Percentiles rank a stretch among this genome's conserved stretches.
Conservation (phyloP, 2,888 invertebrate species). For the Epinotia nisella region DNA sequence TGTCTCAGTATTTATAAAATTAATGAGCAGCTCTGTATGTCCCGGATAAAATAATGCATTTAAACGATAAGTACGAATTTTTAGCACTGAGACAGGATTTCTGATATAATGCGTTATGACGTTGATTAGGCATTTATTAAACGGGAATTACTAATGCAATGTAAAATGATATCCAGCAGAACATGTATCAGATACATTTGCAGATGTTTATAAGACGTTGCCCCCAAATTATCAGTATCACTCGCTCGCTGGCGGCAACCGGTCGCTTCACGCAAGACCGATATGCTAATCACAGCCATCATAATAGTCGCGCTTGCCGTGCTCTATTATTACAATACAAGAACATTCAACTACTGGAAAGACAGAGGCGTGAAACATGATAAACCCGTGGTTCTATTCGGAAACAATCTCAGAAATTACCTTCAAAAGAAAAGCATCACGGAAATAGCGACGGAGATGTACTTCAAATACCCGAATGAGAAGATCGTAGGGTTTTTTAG, state of each 20-base stretch:
- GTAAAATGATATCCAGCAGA: background rate
- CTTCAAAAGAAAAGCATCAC: slow-evolving; percentile 56
- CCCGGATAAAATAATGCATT: background rate
- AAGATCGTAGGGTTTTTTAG: slow-evolving; percentile 63
- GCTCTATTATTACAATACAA: slow-evolving; percentile 61
- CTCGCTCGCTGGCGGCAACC: background rate
- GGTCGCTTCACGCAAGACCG: background rate
- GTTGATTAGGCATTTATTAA: background rate
- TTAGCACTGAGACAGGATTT: background rate
- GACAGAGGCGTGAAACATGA: slow-evolving; percentile 63
- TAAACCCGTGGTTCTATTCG: slow-evolving; percentile 58
- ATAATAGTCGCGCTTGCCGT: slow-evolving; percentile 48
- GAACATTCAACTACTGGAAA: slow-evolving; percentile 62
- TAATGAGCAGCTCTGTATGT: background rate
- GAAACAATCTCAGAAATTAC: slow-evolving; percentile 54
- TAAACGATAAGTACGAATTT: background rate
- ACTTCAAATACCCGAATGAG: slow-evolving; percentile 64
- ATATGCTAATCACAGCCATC: slow-evolving; percentile 29
- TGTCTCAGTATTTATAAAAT: too few relatives aligned
- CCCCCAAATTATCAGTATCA: background rate
- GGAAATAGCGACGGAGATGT: slow-evolving; percentile 56
- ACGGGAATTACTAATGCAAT: background rate
- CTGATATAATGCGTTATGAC: background rate
- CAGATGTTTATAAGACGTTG: background rate
- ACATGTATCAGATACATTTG: background rate